Evolutionary conservation across 2,113 vertebrate species (phyloP).

Genomic region (Thalassoma bifasciatum): DNA sequence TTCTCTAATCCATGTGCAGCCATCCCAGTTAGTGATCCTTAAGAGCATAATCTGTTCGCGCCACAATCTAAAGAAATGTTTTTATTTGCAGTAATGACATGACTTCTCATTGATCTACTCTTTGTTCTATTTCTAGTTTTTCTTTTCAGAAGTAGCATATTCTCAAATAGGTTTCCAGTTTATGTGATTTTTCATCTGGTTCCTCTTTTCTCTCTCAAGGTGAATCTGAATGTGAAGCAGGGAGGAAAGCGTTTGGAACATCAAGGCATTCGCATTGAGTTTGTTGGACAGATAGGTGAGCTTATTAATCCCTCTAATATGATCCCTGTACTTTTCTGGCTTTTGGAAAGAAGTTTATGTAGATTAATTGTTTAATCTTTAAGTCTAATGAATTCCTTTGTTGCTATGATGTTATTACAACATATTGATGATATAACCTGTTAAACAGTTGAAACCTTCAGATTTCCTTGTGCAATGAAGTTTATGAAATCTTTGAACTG

Average conservation of each 20-base stretch:
- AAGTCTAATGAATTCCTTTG: not conserved
- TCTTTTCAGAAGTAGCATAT: not conserved
- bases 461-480: not conserved
- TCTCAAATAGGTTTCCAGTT: not conserved
- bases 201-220: conserved; percentile 80
- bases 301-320: not conserved
- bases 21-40: not conserved
- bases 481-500: not conserved
- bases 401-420: not conserved
- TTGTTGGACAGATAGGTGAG: conserved; percentile 99
- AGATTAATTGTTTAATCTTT: not conserved
- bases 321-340: not conserved
- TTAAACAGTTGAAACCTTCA: not conserved
- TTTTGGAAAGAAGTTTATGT: not conserved
- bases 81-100: not conserved
- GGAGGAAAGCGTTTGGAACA: conserved; percentile 96
- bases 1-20: not conserved
- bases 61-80: not conserved
- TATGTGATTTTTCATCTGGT: not conserved
- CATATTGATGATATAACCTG: not conserved
- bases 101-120: not conserved
- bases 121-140: not conserved
- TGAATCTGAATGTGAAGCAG: conserved; percentile 96
- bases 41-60: not conserved
- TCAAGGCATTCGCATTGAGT: conserved; percentile 99